Evolutionary conservation across 2,888 invertebrate species (phyloP).

Genomic region (Lepidocyrtoides sp.): DNA sequence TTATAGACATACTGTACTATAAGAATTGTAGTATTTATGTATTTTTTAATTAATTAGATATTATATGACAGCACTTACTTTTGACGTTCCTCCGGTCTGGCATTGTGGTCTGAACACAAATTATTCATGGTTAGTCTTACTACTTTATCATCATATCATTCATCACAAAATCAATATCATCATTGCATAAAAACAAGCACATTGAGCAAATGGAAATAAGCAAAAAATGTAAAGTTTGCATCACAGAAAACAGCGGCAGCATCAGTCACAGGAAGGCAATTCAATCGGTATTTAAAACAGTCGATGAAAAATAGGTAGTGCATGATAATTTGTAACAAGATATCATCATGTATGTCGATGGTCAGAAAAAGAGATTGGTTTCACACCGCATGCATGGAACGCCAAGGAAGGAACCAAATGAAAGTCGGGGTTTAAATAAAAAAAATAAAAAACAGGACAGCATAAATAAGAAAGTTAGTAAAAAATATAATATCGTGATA

Average conservation of each 20-base stretch:
- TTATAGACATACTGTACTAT: constrained; percentile 2
- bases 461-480: constrained; percentile 51
- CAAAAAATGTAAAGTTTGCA: constrained; percentile 61
- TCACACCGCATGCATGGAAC: constrained; percentile 39
- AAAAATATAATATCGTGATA: not conserved
- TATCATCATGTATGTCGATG: constrained; percentile 45
- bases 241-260: constrained; percentile 52
- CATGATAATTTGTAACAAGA: constrained; percentile 19
- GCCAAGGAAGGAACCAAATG: constrained; percentile 23
- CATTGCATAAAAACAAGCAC: constrained; percentile 54
- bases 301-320: constrained; percentile 18
- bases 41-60: constrained; percentile 21
- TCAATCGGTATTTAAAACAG: constrained; percentile 47
- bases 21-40: not conserved
- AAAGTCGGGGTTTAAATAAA: constrained; percentile 38
- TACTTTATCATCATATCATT: constrained; percentile 77
- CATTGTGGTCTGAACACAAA: constrained; percentile 85
- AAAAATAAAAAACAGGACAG: constrained; percentile 68
- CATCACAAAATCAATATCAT: constrained; percentile 59
- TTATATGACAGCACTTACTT: constrained; percentile 90
- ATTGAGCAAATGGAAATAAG: constrained; percentile 44
- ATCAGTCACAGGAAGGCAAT: constrained; percentile 56
- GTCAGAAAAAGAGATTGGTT: not conserved
- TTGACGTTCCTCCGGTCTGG: constrained; percentile 92
- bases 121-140: constrained; percentile 85